These are phyloP conservation scores for Agrochola circellaris DNA, from an alignment of 2,888 invertebrate genomes.

Conservation along the genomic window DNA sequence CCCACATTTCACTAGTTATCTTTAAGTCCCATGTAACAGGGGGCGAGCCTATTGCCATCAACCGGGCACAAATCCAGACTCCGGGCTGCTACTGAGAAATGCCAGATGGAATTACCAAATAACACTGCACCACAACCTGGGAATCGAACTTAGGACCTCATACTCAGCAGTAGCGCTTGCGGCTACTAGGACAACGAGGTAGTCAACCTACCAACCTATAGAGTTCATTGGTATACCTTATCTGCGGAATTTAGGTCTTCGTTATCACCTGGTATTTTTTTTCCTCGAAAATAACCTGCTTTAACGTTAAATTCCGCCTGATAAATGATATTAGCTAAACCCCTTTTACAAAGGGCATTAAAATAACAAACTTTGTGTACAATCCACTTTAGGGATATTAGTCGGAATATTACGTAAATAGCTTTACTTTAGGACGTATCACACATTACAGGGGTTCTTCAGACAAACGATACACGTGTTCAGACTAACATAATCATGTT, in stretches of 20 bases:
- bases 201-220: neutral
- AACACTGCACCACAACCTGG: too few relatives aligned
- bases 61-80: too few relatives aligned
- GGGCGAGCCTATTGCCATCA: too few relatives aligned
- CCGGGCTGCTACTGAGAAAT: too few relatives aligned
- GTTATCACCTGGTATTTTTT: constrained; percentile 10
- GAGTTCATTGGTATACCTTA: neutral
- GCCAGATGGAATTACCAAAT: too few relatives aligned
- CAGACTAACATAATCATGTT: constrained; percentile 51
- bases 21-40: too few relatives aligned
- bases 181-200: too few relatives aligned
- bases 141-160: too few relatives aligned
- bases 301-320: constrained; percentile 27
- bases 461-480: constrained; percentile 48
- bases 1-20: too few relatives aligned
- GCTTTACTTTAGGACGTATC: constrained; percentile 48
- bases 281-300: constrained; percentile 29
- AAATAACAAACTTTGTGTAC: constrained; percentile 41
- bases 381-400: constrained; percentile 47
- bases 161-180: too few relatives aligned
- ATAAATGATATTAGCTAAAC: constrained; percentile 43
- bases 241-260: neutral
- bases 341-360: constrained; percentile 38
- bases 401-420: constrained; percentile 39
- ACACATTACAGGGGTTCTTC: constrained; percentile 40